Conservation (phyloP, 64 coral and sea anemone genomes). For the Porites australiensis region DNA sequence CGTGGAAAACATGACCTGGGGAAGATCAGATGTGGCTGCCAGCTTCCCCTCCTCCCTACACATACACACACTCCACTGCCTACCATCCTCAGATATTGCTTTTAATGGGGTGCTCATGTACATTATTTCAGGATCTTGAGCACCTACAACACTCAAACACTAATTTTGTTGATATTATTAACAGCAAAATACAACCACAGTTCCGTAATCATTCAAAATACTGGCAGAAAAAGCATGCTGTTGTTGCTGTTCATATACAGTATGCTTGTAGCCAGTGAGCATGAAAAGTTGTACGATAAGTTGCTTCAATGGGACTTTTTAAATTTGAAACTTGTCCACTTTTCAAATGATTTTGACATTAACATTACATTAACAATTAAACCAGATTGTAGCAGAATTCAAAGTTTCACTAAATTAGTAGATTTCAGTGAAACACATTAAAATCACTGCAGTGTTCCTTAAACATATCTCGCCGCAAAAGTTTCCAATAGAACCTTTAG, state of each 20-base stretch:
- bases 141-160: too few species aligned
- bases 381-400: not conserved
- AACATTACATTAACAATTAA: conserved; percentile 12
- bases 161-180: too few species aligned
- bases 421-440: not conserved
- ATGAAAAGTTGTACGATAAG: not conserved
- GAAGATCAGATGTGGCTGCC: not conserved
- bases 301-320: not conserved
- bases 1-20: conserved; percentile 4
- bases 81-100: not conserved
- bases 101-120: not conserved
- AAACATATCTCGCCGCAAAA: conserved; percentile 3
- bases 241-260: not conserved
- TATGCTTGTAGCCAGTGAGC: not conserved
- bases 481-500: not conserved
- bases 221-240: conserved; percentile 4
- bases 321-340: conserved; percentile 6
- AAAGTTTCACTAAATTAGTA: not conserved
- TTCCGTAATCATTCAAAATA: conserved; percentile 1
- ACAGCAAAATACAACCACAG: too few species aligned
- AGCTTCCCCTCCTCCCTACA: not conserved
- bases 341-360: not conserved
- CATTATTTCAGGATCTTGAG: not conserved
- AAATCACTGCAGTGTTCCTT: conserved; percentile 1
- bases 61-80: conserved; percentile 1